Base-by-base conservation (phyloP, 64 coral and sea anemone species). In the Orbicella faveolata region DNA sequence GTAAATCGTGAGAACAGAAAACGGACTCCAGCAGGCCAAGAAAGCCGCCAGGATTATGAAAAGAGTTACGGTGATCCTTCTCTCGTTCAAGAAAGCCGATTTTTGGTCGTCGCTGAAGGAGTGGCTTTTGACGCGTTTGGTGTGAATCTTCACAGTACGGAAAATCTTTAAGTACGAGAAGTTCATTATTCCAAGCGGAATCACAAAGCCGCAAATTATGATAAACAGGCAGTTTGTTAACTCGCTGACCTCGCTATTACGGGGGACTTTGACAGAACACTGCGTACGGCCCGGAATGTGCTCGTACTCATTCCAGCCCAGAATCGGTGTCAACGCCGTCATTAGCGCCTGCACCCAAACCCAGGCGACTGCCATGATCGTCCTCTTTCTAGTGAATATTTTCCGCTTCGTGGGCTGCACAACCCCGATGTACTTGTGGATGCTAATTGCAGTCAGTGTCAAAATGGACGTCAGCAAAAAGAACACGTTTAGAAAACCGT, bases 401-500 rank as follows among this genome's bases (percentile, higher is more conserved):
- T 81, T 76, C 52, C 39, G 59, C 19, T 34, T 77, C 0, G 83
- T 65, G 11, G 87, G 87, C 74, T 84, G 75, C 5, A 85, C 92
- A 41, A 94, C 89, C 0, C 87, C 92, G 19, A 94, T 65, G 66
- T 94, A 94, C 61, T 89, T 94, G 73, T 94, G 87, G 64, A 94
- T 78, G 64, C 92, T 94, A 36, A 94, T 94, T 54, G 92, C 92
- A 10, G 92, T 94, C n/a, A 94, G 68, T 63, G 92, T 94, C 44
- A 94, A 76, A 36, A 94, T 94, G 0, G 92, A 94, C 17, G 81
- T 85, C 26, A 94, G 68, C 4, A 94, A 73, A 37, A 94, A 94
- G 30, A 94, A 94, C 15, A 94, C 79, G n/a, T 94, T 94, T 12
- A 94, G 72, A 76, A 94, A 94, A 2, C 92, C 92, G 37, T 94